Conservation (phyloP, 1,140 invertebrate species). For the Cheumatopsyche charites region DNA sequence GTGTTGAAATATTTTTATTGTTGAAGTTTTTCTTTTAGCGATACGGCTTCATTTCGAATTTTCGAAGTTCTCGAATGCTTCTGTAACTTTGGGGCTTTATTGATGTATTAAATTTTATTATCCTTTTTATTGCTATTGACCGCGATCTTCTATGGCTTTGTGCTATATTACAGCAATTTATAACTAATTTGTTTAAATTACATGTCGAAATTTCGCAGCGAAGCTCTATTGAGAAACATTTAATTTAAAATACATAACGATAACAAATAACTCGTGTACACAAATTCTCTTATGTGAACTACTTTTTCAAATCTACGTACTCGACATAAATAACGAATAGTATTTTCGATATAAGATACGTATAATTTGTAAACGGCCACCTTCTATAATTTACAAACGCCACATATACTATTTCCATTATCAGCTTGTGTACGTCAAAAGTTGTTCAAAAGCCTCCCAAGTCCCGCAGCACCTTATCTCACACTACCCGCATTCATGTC, state of each 20-base stretch:
- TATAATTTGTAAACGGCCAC: no score
- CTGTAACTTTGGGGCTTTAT: background rate
- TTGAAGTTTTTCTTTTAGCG: conserved; percentile 3
- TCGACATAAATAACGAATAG: no score
- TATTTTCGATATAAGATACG: no score
- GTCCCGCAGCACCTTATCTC: background rate
- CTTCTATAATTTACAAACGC: no score
- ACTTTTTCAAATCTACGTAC: no score
- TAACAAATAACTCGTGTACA: no score
- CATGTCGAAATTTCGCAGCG: background rate
- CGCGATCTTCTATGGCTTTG: background rate
- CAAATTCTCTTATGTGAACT: no score
- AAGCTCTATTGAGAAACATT: no score
- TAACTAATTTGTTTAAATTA: conserved; percentile 24
- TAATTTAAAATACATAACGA: no score
- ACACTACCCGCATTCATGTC: conserved; percentile 4
- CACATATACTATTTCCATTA: background rate
- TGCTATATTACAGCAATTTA: conserved; percentile 17
- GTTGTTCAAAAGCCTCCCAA: background rate
- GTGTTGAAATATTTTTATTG: conserved; percentile 8
- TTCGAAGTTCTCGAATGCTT: conserved; percentile 12
- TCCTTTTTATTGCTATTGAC: conserved; percentile 15
- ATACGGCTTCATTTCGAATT: background rate
- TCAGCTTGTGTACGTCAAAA: conserved; percentile 5
- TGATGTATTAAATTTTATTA: conserved; percentile 25